Evolutionary conservation across 2,113 vertebrate species (phyloP), one percentile per base, ranked within the genome.

Genomic region (Tachysurus fulvidraco): DNA sequence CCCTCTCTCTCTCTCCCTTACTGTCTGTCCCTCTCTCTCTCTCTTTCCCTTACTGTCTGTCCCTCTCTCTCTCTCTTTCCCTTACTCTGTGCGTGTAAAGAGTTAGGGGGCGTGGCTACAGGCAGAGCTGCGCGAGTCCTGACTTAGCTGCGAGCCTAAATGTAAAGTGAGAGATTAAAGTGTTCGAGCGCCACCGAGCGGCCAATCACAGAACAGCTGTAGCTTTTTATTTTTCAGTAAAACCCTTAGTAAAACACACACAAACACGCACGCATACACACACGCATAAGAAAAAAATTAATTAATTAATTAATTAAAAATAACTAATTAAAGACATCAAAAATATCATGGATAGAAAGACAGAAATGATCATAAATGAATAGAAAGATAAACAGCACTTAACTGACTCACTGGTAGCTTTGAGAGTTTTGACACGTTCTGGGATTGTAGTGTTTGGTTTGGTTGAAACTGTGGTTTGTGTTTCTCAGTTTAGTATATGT

Each of bases 61-160:
- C n/a, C n/a, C n/a, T n/a, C n/a, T 36, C 36, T 36, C 36, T 36
- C 36, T 36, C 36, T 36, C 36, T n/a, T n/a, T n/a, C n/a, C 36
- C 36, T 36, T 2, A 36, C 36, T 36, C 41, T 23, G 7, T 5
- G 7, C 13, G 0, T 1, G 76, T 30, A 14, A 30, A 55, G 30
- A 28, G 76, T 78, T 55, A 78, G 52, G 52, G 74, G 76, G 76
- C 76, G 76, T 78, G 50, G 52, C 28, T 19, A 78, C 14, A 30
- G 52, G 76, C 14, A 52, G 46, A 14, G 44, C 46, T 52, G 41
- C 73, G 21, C 73, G 73, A 5, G 73, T 12, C 10, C 44, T 52
- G 73, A 76, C 44, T 21, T 36, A 12, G 19, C 17, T 5, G 41
- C 23, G 19, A 21, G 30, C 67, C 13, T 30, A 36, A 21, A 36